Conservation (phyloP, 2,797 vertebrate genomes). For the Bradypus variegatus region DNA sequence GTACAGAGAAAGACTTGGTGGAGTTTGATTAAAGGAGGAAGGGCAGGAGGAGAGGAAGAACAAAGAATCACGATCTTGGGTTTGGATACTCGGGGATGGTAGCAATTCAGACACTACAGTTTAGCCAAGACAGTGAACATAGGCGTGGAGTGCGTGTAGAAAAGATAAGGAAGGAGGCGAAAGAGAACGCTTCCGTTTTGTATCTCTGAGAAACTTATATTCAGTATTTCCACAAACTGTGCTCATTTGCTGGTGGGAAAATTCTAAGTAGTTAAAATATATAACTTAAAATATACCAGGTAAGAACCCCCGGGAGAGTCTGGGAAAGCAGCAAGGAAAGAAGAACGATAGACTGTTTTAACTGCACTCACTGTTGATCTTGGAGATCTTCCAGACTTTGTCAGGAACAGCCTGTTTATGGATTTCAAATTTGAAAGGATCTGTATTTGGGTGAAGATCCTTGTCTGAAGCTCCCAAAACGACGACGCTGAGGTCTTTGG, state of each 20-base stretch:
- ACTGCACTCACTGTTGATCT: conserved; percentile 88
- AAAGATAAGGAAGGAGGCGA: background rate
- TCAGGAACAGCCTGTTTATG: conserved; percentile 87
- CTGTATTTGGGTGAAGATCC: conserved; percentile 90
- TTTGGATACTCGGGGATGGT: too few species aligned
- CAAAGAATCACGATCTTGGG: background rate
- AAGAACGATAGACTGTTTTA: background rate
- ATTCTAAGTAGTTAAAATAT: too few species aligned
- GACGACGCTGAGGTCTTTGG: conserved; percentile 86
- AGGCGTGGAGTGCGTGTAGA: background rate
- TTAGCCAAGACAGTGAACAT: background rate
- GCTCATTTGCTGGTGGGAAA: background rate
- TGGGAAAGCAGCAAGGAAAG: background rate
- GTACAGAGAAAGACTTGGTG: background rate
- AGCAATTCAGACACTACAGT: background rate
- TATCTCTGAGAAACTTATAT: background rate
- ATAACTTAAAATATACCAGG: background rate
- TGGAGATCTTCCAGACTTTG: conserved; percentile 91
- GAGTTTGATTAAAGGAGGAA: background rate
- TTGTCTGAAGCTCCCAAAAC: conserved; percentile 87
- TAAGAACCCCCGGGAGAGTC: accelerated
- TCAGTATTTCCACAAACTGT: background rate
- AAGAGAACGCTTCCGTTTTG: background rate
- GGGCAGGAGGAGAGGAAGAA: background rate
- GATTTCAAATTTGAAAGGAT: conserved; percentile 94